Evolutionary conservation across 2,113 vertebrate genomes (phyloP).

Genomic region (Petrocephalus zakoni): DNA sequence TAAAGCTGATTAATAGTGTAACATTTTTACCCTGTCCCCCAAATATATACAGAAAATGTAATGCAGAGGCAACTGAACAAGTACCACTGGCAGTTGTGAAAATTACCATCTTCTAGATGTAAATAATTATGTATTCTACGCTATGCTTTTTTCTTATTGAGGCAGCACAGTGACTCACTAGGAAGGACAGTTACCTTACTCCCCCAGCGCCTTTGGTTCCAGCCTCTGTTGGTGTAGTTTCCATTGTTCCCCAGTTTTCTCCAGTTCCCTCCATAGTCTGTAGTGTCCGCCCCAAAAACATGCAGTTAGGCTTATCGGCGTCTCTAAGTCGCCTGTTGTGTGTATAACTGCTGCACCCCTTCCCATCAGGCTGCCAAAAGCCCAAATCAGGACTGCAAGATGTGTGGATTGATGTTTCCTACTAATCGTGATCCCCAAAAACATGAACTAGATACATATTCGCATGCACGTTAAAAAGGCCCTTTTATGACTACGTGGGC

Average conservation of each 20-base stretch:
- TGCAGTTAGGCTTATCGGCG: background rate
- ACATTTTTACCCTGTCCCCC: background rate
- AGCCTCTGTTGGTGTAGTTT: background rate
- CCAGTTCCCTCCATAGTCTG: background rate
- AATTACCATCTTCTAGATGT: background rate
- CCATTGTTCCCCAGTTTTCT: background rate
- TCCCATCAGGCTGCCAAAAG: background rate
- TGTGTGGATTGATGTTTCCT: background rate
- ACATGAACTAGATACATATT: background rate
- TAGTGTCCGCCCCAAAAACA: background rate
- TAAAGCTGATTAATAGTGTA: background rate
- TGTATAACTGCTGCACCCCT: background rate
- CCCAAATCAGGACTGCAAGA: background rate
- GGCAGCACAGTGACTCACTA: too few species aligned
- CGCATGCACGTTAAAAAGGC: background rate
- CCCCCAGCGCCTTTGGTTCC: too few species aligned
- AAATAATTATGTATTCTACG: too few species aligned
- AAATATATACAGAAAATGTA: background rate
- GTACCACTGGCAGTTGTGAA: background rate
- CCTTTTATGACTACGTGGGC: background rate
- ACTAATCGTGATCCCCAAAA: background rate
- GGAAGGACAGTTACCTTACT: too few species aligned
- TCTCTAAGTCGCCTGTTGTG: background rate
- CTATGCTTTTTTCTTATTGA: too few species aligned
- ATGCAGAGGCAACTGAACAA: background rate